Evolutionary conservation across 2,797 vertebrate species (phyloP).

Genomic region (Crenuchus spilurus): DNA sequence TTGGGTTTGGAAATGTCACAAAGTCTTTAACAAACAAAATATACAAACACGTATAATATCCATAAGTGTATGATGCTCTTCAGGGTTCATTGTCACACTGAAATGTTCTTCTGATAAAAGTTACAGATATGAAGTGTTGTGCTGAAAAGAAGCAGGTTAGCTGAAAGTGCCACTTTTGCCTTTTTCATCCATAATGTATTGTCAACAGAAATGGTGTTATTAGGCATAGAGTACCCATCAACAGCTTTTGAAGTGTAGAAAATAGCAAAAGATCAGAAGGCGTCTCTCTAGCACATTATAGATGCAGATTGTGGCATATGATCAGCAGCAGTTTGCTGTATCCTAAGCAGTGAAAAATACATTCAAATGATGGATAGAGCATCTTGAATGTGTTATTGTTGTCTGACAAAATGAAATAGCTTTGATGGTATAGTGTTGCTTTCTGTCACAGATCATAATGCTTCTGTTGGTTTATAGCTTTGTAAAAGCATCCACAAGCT

Average conservation of each 20-base stretch:
- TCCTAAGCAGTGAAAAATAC: no score
- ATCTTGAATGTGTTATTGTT: conserved; percentile 22
- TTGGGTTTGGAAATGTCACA: no score
- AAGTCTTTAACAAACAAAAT: no score
- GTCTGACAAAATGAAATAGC: conserved; percentile 18
- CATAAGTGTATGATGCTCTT: no score
- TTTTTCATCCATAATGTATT: conserved; percentile 29
- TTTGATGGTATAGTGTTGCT: conserved; percentile 9
- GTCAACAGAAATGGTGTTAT: conserved; percentile 30
- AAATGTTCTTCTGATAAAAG: conserved; percentile 20
- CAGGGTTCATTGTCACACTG: neutral
- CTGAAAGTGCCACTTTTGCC: conserved; percentile 28
- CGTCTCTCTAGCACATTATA: conserved; percentile 22
- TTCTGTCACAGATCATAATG: conserved; percentile 14
- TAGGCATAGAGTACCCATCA: conserved; percentile 25
- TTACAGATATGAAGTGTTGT: neutral
- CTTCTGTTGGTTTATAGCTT: neutral
- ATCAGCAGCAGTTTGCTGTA: conserved; percentile 28
- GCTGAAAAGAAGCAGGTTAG: conserved; percentile 26
- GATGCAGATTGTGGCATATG: conserved; percentile 26
- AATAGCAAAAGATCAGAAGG: conserved; percentile 37
- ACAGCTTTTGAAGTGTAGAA: conserved; percentile 37
- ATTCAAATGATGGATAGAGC: conserved; percentile 12
- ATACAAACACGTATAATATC: no score
- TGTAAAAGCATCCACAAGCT: neutral